These are phyloP conservation scores for Olivierus martensii DNA, from an alignment of 1,140 invertebrate genomes.

Conservation along the genomic window DNA sequence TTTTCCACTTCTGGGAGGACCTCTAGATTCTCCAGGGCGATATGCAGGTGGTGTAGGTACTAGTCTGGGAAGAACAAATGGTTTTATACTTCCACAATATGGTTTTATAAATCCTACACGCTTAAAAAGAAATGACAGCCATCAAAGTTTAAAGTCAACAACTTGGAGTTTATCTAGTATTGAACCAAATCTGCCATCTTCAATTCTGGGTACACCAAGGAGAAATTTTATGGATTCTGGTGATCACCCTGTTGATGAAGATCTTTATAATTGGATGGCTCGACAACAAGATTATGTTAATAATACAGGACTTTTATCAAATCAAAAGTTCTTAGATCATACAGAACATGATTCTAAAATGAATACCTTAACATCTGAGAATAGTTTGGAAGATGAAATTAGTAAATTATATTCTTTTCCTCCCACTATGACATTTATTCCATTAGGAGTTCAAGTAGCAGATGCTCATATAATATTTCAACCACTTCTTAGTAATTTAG, in stretches of 20 bases:
- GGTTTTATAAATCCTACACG: constrained; percentile 8
- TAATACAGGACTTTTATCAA: constrained; percentile 10
- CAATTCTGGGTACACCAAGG: constrained; percentile 20
- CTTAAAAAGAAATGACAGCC: constrained; percentile 51
- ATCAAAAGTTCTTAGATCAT: constrained; percentile 13
- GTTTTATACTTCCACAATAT: constrained; percentile 24
- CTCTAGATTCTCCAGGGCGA: constrained; percentile 19
- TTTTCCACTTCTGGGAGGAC: constrained; percentile 41
- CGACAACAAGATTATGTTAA: constrained; percentile 57
- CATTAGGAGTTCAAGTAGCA: constrained; percentile 53
- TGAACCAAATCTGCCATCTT: constrained; percentile 17
- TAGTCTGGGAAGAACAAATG: constrained; percentile 31
- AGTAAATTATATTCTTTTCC: constrained; percentile 17
- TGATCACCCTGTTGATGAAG: constrained; percentile 40
- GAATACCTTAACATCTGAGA: constrained; percentile 32
- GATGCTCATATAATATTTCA: constrained; percentile 90
- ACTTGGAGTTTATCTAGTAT: constrained; percentile 29
- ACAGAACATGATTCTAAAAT: constrained; percentile 40
- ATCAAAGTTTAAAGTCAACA: constrained; percentile 44
- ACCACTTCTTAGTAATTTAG: constrained; percentile 63
- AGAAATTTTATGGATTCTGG: constrained; percentile 18
- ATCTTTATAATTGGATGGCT: constrained; percentile 90
- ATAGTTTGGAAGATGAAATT: constrained; percentile 22
- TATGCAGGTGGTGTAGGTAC: constrained; percentile 9
- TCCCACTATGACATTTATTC: constrained; percentile 27